Percentiles rank a stretch among this genome's conserved stretches.
Evolutionary conservation across 2,113 vertebrate species (phyloP).

Genomic region (Sakesphorus luctuosus): DNA sequence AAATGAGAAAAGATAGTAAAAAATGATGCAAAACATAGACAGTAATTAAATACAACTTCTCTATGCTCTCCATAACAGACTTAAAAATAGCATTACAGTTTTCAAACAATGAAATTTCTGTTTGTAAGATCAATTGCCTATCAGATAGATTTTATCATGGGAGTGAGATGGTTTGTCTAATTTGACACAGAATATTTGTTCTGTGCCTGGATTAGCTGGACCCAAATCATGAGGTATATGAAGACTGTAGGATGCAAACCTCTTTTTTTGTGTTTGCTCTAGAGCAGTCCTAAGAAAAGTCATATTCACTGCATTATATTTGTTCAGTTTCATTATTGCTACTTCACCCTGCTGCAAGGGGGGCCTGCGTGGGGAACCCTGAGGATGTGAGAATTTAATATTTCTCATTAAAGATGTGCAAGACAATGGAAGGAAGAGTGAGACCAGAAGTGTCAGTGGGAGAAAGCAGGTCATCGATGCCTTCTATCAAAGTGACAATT

Average conservation of each 20-base stretch:
- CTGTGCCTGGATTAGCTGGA: neutral
- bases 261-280: neutral
- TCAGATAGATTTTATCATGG: neutral
- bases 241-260: neutral
- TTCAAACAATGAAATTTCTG: neutral
- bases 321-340: neutral
- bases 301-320: neutral
- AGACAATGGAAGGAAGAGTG: slow-evolving; percentile 14
- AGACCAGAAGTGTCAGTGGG: neutral
- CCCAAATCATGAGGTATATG: neutral
- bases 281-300: neutral
- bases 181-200: neutral
- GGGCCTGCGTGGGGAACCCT: neutral
- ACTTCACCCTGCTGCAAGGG: neutral
- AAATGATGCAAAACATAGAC: neutral
- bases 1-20: neutral
- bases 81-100: neutral
- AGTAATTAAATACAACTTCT: neutral
- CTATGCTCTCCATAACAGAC: neutral
- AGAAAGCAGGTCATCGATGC: neutral
- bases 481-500: slow-evolving; percentile 42
- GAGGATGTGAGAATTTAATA: neutral
- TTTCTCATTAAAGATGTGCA: neutral
- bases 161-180: neutral
- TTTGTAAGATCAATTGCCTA: neutral